Base-by-base conservation (phyloP, 2,797 vertebrate genomes). In the Todus mexicanus region DNA sequence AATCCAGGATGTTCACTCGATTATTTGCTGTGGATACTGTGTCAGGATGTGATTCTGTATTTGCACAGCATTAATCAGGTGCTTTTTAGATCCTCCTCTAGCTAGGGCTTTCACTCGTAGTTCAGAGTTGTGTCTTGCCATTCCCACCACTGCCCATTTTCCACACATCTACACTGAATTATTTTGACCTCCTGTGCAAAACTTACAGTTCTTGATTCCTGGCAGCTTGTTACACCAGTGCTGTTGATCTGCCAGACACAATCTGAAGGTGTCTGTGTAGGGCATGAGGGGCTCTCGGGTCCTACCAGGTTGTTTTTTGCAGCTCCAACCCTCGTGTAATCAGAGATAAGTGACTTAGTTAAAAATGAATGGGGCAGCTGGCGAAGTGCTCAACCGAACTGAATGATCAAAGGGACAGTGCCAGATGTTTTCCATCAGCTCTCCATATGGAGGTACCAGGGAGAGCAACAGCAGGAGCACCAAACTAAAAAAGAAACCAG, bases 391-490 rank as follows among this genome's bases (percentile, higher is more conserved):
- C 91, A 93, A 88, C 78, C 88, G 93, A 97, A 97, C 59, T 90
- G 92, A 90, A 87, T 15, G 90, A 97, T 98, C 97, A 98, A 97
- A 98, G 96, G 79, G 93, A 93, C 75, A 45, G 61, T 35, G 60
- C 96, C 97, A 98, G 97, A 98, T 97, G 97, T 97, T 98, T 96
- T 94, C 95, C 93, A 97, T 95, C 93, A 96, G 82, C 81, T 92
- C 80, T 94, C 47, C 95, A 95, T 76, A 96, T 86, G 90, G 96
- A 95, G 90, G 85, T 82, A 95, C 85, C 95, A 89, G 94, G 25
- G 89, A 96, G 47, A 96, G 96, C 97, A 97, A 96, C 96, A 96
- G 96, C 96, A 96, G 96, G 97, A 95, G 85, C 89, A 96, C 92
- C 77, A 86, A 88, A 79, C 84, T 94, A 87, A 94, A 95, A 35